Conservation (phyloP, 2,113 vertebrate genomes). For the Telmatochromis brachygnathus region DNA sequence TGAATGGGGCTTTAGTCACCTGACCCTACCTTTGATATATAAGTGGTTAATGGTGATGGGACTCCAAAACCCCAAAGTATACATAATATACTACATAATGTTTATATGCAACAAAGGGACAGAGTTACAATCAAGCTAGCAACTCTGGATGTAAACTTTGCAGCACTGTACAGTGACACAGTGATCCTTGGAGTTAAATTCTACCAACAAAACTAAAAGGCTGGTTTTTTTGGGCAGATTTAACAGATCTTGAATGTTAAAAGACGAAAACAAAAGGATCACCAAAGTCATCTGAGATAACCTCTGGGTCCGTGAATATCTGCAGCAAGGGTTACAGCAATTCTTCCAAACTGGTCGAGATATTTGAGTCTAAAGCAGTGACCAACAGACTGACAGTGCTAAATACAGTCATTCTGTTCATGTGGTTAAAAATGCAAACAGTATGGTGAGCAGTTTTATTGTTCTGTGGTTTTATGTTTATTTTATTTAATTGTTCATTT, state of each 20-base stretch:
- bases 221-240: fast-evolving
- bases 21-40: background rate
- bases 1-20: background rate
- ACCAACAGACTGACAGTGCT: background rate
- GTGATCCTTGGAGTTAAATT: background rate
- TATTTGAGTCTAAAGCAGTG: background rate
- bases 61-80: background rate
- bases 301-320: background rate
- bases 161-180: background rate
- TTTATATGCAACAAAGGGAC: background rate
- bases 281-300: background rate
- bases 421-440: background rate
- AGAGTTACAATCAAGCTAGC: background rate
- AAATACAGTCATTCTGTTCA: background rate
- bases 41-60: background rate
- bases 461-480: background rate
- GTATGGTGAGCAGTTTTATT: background rate
- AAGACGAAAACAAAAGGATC: background rate
- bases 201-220: background rate
- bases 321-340: background rate
- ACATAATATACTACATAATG: background rate
- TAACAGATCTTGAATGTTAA: background rate
- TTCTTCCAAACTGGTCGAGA: background rate
- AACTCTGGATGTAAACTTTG: background rate
- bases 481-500: background rate